These are phyloP conservation scores for Heterodera schachtii DNA, from an alignment of 1,140 invertebrate genomes.

Conservation along the genomic window DNA sequence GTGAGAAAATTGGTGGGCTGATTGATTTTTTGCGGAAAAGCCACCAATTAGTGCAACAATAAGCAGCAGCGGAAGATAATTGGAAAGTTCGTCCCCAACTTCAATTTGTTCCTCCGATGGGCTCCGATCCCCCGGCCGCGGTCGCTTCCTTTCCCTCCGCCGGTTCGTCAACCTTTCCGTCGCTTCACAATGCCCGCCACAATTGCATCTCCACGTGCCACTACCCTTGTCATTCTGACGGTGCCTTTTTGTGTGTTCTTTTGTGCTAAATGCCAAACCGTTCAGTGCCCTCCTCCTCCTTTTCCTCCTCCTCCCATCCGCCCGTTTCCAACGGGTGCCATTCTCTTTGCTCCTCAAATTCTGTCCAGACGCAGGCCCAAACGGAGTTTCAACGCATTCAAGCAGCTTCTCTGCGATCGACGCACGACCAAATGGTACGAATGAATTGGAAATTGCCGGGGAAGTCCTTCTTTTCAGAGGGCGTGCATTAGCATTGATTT, in stretches of 20 bases:
- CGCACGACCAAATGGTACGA: constrained; percentile 57
- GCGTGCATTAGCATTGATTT: constrained; percentile 39
- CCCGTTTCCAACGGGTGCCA: neutral
- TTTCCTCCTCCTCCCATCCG: neutral
- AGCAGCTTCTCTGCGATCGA: constrained; percentile 46
- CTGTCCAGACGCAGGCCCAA: neutral
- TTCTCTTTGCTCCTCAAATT: neutral
- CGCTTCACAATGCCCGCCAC: neutral
- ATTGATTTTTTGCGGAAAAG: neutral
- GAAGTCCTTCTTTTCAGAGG: constrained; percentile 34
- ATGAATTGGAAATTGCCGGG: constrained; percentile 39
- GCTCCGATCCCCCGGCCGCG: neutral
- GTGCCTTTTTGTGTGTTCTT: neutral
- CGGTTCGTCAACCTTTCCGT: neutral
- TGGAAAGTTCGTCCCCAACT: neutral
- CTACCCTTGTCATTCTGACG: neutral
- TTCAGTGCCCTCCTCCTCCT: constrained; percentile 5
- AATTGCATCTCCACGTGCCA: neutral
- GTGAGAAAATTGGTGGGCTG: neutral
- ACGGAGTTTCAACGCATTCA: constrained; percentile 32
- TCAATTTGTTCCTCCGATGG: neutral
- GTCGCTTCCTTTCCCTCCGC: neutral
- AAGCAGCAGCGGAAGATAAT: neutral
- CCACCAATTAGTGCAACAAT: neutral
- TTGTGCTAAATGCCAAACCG: neutral